A percentile compares a stretch with the other conserved stretches of the same genome.
Evolutionary conservation across 2,113 vertebrate species (phyloP).

Genomic region (Panthera tigris): DNA sequence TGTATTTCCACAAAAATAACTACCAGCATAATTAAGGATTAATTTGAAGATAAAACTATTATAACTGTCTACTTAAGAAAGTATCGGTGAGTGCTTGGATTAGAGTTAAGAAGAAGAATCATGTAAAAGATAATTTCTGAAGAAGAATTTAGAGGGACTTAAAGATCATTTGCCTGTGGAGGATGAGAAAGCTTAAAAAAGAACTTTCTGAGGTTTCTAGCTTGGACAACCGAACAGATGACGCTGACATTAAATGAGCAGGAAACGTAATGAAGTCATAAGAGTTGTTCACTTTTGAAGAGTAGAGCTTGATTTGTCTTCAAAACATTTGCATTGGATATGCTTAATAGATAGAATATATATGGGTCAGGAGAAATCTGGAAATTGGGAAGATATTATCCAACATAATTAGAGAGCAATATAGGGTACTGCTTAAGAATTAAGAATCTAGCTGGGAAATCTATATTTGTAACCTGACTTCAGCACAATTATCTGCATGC

Average conservation of each 20-base stretch:
- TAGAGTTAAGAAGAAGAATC: not conserved
- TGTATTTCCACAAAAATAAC: not conserved
- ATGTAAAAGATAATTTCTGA: not conserved
- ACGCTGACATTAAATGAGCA: not conserved
- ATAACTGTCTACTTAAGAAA: not conserved
- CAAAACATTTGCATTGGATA: not conserved
- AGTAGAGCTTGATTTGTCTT: not conserved
- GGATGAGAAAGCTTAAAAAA: not conserved
- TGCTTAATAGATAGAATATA: not conserved
- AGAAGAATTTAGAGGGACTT: not conserved
- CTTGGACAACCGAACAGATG: not conserved
- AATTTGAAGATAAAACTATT: not conserved
- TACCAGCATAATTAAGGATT: not conserved
- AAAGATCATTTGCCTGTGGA: not conserved
- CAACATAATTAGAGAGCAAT: not conserved
- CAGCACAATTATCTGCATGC: not conserved
- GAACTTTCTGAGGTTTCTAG: not conserved
- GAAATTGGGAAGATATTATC: not conserved
- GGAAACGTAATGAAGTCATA: fast-evolving
- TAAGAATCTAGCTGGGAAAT: not conserved
- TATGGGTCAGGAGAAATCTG: not conserved
- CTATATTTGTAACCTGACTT: not conserved
- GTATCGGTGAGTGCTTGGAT: not conserved
- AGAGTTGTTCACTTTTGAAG: not conserved
- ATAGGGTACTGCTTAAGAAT: not conserved